Conservation (phyloP, 2,888 invertebrate genomes). For the Fabriciana adippe region DNA sequence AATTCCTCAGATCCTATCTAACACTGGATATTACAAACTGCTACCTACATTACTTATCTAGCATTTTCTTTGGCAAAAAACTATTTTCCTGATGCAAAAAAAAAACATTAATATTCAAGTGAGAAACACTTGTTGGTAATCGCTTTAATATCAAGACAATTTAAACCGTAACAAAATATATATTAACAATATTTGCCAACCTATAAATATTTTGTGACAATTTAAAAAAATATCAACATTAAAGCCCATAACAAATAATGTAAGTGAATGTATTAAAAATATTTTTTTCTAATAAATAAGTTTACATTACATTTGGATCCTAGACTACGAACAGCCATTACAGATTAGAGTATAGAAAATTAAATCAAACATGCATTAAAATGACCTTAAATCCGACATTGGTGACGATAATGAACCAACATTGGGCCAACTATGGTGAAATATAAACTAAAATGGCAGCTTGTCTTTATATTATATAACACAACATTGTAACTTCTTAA, state of each 20-base stretch:
- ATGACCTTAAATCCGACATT: not conserved
- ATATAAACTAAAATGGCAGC: no score
- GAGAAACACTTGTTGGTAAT: no score
- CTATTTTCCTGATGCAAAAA: not conserved
- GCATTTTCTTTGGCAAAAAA: constrained; percentile 43
- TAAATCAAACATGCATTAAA: constrained; percentile 15
- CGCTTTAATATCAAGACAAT: not conserved
- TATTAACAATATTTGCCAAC: not conserved
- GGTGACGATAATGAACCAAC: constrained; percentile 3
- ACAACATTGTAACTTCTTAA: no score
- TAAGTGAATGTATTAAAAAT: constrained; percentile 8
- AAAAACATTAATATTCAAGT: no score
- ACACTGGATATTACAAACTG: constrained; percentile 43
- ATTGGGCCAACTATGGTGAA: no score
- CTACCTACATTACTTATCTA: constrained; percentile 40
- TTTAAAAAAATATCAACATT: constrained; percentile 4
- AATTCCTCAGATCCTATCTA: constrained; percentile 40
- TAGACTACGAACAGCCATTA: constrained; percentile 16
- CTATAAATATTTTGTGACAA: constrained; percentile 13
- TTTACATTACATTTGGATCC: not conserved
- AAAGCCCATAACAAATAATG: not conserved
- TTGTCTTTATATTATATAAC: no score
- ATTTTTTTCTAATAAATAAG: constrained; percentile 12
- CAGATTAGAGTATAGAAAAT: constrained; percentile 8
- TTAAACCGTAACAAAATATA: constrained; percentile 10